Percentiles rank a stretch among this genome's conserved stretches.
These are phyloP conservation scores for Pogonomyrmex californicus DNA, from an alignment of 1,140 invertebrate genomes.

Conservation along the genomic window DNA sequence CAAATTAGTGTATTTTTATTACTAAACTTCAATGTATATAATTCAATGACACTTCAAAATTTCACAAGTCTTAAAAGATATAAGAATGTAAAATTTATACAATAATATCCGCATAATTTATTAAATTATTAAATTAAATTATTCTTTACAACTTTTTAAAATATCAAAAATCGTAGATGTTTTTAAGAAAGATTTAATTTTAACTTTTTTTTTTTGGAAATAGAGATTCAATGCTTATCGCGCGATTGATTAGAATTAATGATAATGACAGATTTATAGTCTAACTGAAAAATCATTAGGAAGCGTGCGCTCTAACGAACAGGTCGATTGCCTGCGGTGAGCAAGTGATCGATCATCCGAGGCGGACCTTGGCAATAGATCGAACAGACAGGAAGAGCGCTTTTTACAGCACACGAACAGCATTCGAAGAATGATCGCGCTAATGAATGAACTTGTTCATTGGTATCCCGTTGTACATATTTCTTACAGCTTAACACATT, in stretches of 20 bases:
- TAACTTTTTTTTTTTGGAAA: not conserved
- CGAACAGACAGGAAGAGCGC: conserved; percentile 52
- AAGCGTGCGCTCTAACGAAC: not conserved
- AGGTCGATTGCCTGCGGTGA: conserved; percentile 49
- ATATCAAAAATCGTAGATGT: not conserved
- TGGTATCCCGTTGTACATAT: conserved; percentile 16
- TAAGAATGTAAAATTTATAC: not conserved
- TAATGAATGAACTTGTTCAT: conserved; percentile 60
- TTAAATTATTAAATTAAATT: not conserved
- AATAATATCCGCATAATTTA: not conserved
- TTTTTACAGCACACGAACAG: not conserved
- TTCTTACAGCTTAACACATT: conserved; percentile 36
- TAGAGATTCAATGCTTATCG: not conserved
- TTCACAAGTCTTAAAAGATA: not conserved
- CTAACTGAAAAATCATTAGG: not conserved
- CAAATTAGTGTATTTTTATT: not conserved
- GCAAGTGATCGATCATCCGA: conserved; percentile 63
- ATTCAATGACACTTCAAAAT: not conserved
- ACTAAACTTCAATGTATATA: not conserved
- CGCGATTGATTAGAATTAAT: not conserved
- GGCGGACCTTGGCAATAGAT: conserved; percentile 58
- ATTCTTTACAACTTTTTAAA: not conserved
- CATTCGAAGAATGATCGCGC: conserved; percentile 22
- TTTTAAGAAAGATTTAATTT: not conserved
- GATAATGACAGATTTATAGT: not conserved